Conservation (phyloP, 2,113 vertebrate genomes). For the Cynoglossus semilaevis region DNA sequence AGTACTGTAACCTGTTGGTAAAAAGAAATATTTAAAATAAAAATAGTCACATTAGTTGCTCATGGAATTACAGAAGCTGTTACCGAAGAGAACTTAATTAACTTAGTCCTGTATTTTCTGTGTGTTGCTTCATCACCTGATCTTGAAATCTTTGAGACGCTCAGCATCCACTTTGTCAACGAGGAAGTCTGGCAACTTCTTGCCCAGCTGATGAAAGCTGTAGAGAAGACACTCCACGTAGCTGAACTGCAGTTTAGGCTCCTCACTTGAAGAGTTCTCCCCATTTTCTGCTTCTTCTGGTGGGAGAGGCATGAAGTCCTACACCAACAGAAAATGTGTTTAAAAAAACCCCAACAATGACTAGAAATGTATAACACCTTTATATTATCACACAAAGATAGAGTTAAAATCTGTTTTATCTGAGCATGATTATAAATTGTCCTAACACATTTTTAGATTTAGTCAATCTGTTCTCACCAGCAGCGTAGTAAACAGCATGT, state of each 20-base stretch:
- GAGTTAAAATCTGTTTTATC: too few species aligned
- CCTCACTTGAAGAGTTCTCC: constrained; percentile 87
- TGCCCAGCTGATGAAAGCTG: constrained; percentile 94
- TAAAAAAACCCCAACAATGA: neutral
- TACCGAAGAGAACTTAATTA: too few species aligned
- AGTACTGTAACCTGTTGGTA: constrained; percentile 89
- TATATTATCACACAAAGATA: too few species aligned
- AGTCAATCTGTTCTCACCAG: constrained; percentile 79
- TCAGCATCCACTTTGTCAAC: constrained; percentile 93
- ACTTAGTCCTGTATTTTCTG: too few species aligned
- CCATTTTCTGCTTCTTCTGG: constrained; percentile 96
- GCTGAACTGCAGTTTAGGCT: constrained; percentile 97
- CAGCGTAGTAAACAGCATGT: constrained; percentile 93
- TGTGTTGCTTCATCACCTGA: constrained; percentile 76
- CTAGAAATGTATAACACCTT: neutral
- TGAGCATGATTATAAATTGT: too few species aligned
- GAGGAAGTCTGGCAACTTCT: constrained; percentile 95
- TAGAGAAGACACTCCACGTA: constrained; percentile 96
- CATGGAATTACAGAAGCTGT: too few species aligned
- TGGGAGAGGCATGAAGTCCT: constrained; percentile 97
- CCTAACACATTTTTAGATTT: too few species aligned
- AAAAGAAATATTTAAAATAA: neutral
- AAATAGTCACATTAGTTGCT: neutral
- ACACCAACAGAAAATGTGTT: neutral
- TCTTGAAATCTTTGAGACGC: constrained; percentile 97